Base-by-base conservation (phyloP, 2,888 invertebrate genomes). In the Eubasilissa splendida region DNA sequence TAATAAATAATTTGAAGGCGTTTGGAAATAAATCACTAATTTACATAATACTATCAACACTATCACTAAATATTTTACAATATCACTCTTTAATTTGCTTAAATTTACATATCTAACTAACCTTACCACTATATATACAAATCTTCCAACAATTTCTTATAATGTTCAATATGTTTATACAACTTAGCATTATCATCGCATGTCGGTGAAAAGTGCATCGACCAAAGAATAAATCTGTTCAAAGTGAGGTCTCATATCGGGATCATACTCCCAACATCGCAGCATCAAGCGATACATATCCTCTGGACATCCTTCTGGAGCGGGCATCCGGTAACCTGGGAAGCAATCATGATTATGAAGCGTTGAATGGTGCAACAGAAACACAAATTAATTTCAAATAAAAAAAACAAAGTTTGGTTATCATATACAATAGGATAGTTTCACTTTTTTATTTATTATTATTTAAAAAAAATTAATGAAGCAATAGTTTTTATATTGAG, bases 261-360 rank as follows among this genome's bases (percentile, higher is more conserved):
- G 95, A 86, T 97, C 95, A 87, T 97, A 97, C 86, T 97, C 96
- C 98, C 98, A 98, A 87, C 98, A 98, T 81, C 95, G 93, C 81
- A 96, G 89, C 97, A 98, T 98, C 82, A 98, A 90, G 80, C 95
- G 93, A 88, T 98, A 97, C 87, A 97, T 95, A 87, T 96, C 95
- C 73, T 96, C 96, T 0, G 97, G 95, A 59, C 96, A 96, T 77
- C 94, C 94, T 83, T 96, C 95, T 0, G 98, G 96, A 0, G 96
- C 94, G 71, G 97, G 97, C 96, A 98, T 97, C 84, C 98, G 92
- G 88, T 96, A 98, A 42, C 97, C 97, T 97, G 86, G 56, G 85
- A 85, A 42, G 42, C 42, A 42, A 42, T 42, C 4, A 42, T 7
- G 4, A 42, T 5, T 42, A 7, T 42, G 42, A 42, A 42, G 7